Evolutionary conservation across 2,113 vertebrate species (phyloP), one percentile per base, ranked within the genome.

Genomic region (Eretmochelys imbricata): DNA sequence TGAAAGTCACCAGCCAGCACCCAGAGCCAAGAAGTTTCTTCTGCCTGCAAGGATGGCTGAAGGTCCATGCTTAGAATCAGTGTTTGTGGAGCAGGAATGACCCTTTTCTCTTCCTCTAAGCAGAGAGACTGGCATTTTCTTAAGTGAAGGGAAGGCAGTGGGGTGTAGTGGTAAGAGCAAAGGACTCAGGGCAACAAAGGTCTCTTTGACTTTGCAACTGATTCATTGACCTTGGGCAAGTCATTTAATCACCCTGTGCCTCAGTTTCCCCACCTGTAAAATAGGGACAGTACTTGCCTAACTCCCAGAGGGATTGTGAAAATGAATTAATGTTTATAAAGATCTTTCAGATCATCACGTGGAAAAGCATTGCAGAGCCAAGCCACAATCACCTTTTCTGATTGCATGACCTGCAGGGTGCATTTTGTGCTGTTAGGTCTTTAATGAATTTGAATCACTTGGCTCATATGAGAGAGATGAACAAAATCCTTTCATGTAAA

Each of bases 371-470:
- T 4, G 6, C 0, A 0, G 59, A 86, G 84, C 69, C 53, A 69
- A 57, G 19, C 6, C 48, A 20, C 59, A 46, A 27, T 80, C 12
- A 1, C 0, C 1, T 72, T 27, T 25, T 38, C 10, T 0, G 72
- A 51, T 57, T 31, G 10, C 22, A 38, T 55, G 3, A 0, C 16
- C 9, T 31, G 0, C 5, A 31, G 3, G 5, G 35, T 49, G 88
- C 10, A 0, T 0, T 14, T 0, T 0, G 0, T 9, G 2, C 1
- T 19, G 62, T 35, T 65, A 13, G n/a, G 50, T 8, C 72, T 89
- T 82, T n/a, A 48, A 78, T 55, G 80, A 0, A 54, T 31, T 19
- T 2, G n/a, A 84, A n/a, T 51, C 51, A 2, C 35, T 51, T 20
- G 75, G 53, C 17, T 96, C 85, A 8, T 31, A 24, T 0, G 27